Conservation (phyloP, 2,888 invertebrate genomes). For the Torymus tubicola region DNA sequence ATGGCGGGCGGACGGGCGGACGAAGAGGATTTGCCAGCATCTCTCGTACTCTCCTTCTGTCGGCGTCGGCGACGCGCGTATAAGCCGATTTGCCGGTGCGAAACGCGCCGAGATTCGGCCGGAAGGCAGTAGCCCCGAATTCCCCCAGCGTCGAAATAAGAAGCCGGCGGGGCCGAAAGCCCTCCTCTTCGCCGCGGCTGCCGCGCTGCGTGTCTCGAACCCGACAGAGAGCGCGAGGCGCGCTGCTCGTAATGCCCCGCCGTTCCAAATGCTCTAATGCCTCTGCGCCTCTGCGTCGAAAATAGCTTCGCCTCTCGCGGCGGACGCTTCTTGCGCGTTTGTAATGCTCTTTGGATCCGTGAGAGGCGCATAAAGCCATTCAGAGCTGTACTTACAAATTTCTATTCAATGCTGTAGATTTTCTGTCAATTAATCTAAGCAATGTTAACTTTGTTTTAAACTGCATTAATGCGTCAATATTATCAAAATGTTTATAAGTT, state of each 20-base stretch:
- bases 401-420: too few relatives aligned
- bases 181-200: neutral
- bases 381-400: too few relatives aligned
- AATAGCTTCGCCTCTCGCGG: constrained; percentile 8
- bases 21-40: constrained; percentile 31
- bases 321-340: too few relatives aligned
- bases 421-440: too few relatives aligned
- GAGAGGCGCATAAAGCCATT: too few relatives aligned
- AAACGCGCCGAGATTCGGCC: constrained; percentile 47
- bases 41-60: neutral
- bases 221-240: too few relatives aligned
- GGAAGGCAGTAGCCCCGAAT: constrained; percentile 28
- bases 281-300: neutral
- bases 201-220: too few relatives aligned
- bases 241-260: neutral
- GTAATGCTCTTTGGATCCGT: too few relatives aligned
- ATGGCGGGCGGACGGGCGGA: neutral
- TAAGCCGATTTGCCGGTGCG: constrained; percentile 52
- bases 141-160: constrained; percentile 34
- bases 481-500: too few relatives aligned
- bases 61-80: neutral
- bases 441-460: too few relatives aligned
- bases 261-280: constrained; percentile 17
- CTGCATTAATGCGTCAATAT: too few relatives aligned
- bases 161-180: constrained; percentile 34